Base-by-base conservation (phyloP, 1,140 invertebrate genomes). In the Arctopsyche grandis region DNA sequence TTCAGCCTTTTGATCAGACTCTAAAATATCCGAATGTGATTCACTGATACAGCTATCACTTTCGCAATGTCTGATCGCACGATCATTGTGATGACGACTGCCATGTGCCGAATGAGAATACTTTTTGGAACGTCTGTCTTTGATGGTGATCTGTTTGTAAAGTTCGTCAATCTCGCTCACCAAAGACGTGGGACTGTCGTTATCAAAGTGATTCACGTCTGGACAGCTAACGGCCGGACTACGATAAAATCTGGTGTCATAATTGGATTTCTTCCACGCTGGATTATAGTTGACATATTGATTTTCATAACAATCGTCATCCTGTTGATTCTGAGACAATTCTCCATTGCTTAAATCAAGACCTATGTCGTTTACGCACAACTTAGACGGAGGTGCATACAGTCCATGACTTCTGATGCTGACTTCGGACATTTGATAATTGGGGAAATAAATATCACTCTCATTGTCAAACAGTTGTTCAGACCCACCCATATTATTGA, bases 401-500 rank as follows among this genome's bases (percentile, higher is more conserved):
- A 91, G 79, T 0, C 89, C 90, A 78, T 91, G 90, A 79, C 90
- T 91, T 43, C 90, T 85, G 80, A 91, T 91, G 82, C 90, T 91
- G 0, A 91, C 89, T 87, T 91, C 90, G 0, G 90, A 91, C 86
- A 91, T 89, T 84, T 91, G 90, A 81, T 91, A 91, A 80, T 91
- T 91, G 1, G 88, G 87, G 56, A 87, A 89, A 73, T 89, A 89
- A 5, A 91, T 89, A 84, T 91, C 90, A 83, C 90, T 91, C 83
- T 91, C 90, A 80, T 88, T 89, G 48, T 89, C 88, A 56, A 88
- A 89, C 0, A 85, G 85, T 73, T 87, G 86, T 74, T 88, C 87
- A 75, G 86, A 86, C 0, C 86, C 48, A 22, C 86, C 88, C 0
- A 86, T 86, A 73, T 89, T 90, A 44, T 89, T 89, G 3, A 89